These are phyloP conservation scores for Zaprionus tsacasi DNA, from an alignment of 1,140 invertebrate genomes.

Conservation along the genomic window DNA sequence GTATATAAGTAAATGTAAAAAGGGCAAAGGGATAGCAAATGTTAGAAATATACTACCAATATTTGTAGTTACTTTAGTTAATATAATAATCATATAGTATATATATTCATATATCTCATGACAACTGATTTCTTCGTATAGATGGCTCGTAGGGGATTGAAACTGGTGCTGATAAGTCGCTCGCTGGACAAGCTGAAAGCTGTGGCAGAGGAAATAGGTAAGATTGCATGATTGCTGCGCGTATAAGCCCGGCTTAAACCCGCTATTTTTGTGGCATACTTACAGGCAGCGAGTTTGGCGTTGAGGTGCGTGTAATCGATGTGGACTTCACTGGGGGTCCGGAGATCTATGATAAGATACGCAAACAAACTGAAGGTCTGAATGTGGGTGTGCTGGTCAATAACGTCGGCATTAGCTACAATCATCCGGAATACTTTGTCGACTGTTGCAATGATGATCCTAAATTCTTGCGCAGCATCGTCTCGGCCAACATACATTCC, in stretches of 20 bases:
- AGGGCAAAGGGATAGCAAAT: background rate
- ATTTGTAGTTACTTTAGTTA: background rate
- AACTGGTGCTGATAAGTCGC: conserved; percentile 95
- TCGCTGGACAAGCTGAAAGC: conserved; percentile 92
- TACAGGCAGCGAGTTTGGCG: conserved; percentile 89
- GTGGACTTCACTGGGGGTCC: conserved; percentile 92
- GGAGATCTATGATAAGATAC: conserved; percentile 91
- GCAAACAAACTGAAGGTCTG: conserved; percentile 89
- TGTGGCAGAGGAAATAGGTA: conserved; percentile 91
- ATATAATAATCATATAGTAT: too few species aligned
- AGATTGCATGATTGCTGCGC: background rate
- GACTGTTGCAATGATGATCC: conserved; percentile 87
- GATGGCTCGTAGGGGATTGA: conserved; percentile 92
- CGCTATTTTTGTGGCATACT: conserved; percentile 51
- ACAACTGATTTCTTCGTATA: conserved; percentile 64
- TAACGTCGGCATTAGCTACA: conserved; percentile 97
- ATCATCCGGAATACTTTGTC: conserved; percentile 93
- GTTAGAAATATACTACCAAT: background rate
- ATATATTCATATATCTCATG: background rate
- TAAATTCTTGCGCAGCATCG: conserved; percentile 86
- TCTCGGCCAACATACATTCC: conserved; percentile 90
- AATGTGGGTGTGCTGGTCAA: conserved; percentile 97
- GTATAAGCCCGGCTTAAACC: conserved; percentile 3
- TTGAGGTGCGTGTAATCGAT: conserved; percentile 92
- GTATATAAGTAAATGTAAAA: background rate